Evolutionary conservation across 2,888 invertebrate species (phyloP).

Genomic region (Watsonalla binaria): DNA sequence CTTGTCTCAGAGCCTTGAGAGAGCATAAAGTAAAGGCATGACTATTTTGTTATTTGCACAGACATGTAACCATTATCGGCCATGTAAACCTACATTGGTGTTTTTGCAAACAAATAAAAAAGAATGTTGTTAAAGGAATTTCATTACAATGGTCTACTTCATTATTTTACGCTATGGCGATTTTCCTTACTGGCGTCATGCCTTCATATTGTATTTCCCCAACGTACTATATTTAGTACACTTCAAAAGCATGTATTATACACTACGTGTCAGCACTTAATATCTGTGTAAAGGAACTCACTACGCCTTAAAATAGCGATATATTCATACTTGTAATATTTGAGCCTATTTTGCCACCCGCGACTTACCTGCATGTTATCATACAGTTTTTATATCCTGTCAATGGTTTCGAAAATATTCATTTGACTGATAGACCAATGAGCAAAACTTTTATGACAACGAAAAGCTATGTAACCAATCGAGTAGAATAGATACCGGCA

Average conservation of each 20-base stretch:
- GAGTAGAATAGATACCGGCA: no score
- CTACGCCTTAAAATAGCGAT: not conserved
- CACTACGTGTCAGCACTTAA: conserved; percentile 16
- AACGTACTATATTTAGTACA: not conserved
- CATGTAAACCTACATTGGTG: no score
- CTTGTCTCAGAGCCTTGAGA: conserved; percentile 8
- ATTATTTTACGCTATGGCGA: no score
- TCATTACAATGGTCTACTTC: not conserved
- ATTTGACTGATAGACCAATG: not conserved
- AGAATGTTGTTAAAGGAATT: not conserved
- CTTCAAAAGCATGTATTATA: conserved; percentile 20
- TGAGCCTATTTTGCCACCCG: no score
- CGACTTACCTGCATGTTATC: no score
- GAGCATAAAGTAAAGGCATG: conserved; percentile 7
- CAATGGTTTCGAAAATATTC: no score
- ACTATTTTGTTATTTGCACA: no score
- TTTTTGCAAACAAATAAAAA: not conserved
- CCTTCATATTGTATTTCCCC: no score
- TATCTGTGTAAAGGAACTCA: not conserved
- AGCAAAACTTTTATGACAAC: not conserved
- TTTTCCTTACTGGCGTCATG: no score
- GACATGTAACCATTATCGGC: not conserved
- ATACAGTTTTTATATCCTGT: no score
- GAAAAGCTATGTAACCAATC: not conserved
- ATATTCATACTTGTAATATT: not conserved